Percentiles rank a stretch among this genome's conserved stretches.
Conservation (phyloP, 2,888 invertebrate species). For the Epinotia ramella region DNA sequence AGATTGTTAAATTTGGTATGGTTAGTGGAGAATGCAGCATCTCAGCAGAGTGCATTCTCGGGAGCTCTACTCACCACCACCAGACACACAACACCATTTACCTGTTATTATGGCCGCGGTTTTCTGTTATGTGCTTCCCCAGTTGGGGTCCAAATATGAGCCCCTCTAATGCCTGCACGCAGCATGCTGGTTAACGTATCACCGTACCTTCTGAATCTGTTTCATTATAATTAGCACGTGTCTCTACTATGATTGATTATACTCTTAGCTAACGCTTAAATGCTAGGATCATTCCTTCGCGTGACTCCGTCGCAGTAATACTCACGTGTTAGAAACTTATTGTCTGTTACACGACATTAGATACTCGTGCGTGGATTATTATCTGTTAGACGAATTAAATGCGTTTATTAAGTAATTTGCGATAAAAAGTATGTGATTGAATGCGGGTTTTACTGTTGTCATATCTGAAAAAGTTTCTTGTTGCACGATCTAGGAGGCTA, state of each 20-base stretch:
- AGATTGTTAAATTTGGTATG: too few species aligned
- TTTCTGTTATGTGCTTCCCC: too few species aligned
- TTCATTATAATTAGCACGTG: neutral
- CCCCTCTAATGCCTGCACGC: too few species aligned
- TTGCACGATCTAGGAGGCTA: neutral
- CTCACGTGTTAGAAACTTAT: constrained; percentile 23
- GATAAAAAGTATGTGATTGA: constrained; percentile 11
- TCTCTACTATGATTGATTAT: neutral
- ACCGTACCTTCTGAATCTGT: neutral
- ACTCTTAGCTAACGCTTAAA: constrained; percentile 6
- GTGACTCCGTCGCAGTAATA: neutral
- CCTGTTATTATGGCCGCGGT: too few species aligned
- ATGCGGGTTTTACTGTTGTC: constrained; percentile 7
- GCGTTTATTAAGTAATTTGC: constrained; percentile 9
- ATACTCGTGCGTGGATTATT: neutral
- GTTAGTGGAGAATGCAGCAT: too few species aligned
- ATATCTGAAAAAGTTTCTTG: neutral
- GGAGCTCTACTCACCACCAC: too few species aligned
- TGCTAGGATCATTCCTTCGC: constrained; percentile 16
- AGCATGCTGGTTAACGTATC: neutral
- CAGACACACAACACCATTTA: too few species aligned
- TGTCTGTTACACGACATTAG: constrained; percentile 7
- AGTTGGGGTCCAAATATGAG: too few species aligned
- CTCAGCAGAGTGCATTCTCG: too few species aligned
- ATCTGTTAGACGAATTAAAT: constrained; percentile 8